A percentile compares a stretch with the other conserved stretches of the same genome.
Conservation (phyloP, 1,140 invertebrate species). For the Oedothorax gibbosus region DNA sequence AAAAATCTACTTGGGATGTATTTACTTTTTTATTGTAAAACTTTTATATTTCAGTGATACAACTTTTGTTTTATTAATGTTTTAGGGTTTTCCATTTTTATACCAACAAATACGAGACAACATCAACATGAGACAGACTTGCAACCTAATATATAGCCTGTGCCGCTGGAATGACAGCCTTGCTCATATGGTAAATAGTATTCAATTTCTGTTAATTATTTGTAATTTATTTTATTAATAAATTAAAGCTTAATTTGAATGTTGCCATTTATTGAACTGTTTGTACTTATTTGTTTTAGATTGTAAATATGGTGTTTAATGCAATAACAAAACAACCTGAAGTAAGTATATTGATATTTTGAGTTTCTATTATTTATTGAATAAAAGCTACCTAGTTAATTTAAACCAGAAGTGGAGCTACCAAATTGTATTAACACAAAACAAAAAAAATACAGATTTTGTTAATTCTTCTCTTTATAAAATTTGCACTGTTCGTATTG, state of each 20-base stretch:
- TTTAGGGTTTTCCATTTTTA: conserved; percentile 88
- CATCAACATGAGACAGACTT: conserved; percentile 90
- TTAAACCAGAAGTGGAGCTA: not conserved
- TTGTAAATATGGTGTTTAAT: conserved; percentile 88
- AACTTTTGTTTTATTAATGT: conserved; percentile 62
- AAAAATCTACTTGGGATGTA: no score
- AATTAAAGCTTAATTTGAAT: not conserved
- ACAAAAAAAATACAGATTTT: no score
- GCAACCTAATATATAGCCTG: conserved; percentile 90
- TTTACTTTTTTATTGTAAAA: not conserved
- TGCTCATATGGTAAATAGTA: conserved; percentile 71
- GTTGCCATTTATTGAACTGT: not conserved
- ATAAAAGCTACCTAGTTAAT: not conserved
- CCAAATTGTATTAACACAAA: no score
- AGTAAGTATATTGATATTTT: conserved; percentile 70
- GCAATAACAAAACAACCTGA: conserved; percentile 90
- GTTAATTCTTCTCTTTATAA: no score
- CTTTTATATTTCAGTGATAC: not conserved
- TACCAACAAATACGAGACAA: conserved; percentile 94
- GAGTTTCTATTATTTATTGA: not conserved
- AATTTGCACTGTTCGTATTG: no score
- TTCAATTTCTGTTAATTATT: not conserved
- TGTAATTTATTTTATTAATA: not conserved
- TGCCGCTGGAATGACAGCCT: conserved; percentile 89
- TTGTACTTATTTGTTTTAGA: conserved; percentile 67